These are phyloP conservation scores for Dipodomys spectabilis DNA, from an alignment of 2,113 vertebrate genomes.

Conservation along the genomic window DNA sequence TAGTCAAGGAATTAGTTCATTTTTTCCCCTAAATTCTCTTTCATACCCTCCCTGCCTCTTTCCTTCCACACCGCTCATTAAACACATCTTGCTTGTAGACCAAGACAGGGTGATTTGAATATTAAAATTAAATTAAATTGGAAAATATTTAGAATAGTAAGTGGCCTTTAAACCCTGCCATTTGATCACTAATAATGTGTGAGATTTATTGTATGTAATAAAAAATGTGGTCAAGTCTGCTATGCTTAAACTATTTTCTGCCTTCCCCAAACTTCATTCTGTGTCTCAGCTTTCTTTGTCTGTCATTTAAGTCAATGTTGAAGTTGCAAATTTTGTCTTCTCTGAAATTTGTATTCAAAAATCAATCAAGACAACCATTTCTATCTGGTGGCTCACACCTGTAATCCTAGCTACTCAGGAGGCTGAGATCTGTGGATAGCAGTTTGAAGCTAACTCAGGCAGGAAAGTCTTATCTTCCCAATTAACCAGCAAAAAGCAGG, in stretches of 20 bases:
- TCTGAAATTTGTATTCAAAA: neutral
- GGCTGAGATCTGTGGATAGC: no score
- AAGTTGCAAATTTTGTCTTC: neutral
- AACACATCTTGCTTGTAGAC: no score
- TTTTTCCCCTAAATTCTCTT: neutral
- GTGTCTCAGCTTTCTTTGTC: neutral
- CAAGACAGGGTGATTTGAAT: neutral
- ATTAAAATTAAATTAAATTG: neutral
- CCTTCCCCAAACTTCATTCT: no score
- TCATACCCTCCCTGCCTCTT: neutral
- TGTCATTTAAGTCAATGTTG: no score
- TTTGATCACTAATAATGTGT: neutral
- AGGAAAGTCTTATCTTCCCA: no score
- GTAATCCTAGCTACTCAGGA: no score
- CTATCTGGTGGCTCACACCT: no score
- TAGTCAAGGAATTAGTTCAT: no score
- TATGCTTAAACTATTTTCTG: neutral
- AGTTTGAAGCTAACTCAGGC: no score
- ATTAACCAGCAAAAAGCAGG: no score
- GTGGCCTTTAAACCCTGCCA: neutral
- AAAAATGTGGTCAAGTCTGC: neutral
- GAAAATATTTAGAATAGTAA: neutral
- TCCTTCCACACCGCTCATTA: neutral
- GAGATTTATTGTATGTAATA: neutral
- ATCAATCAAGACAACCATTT: neutral